phyloP scores from a whole-genome alignment of 2,797 vertebrate species.

The Alectoris magna region DNA sequence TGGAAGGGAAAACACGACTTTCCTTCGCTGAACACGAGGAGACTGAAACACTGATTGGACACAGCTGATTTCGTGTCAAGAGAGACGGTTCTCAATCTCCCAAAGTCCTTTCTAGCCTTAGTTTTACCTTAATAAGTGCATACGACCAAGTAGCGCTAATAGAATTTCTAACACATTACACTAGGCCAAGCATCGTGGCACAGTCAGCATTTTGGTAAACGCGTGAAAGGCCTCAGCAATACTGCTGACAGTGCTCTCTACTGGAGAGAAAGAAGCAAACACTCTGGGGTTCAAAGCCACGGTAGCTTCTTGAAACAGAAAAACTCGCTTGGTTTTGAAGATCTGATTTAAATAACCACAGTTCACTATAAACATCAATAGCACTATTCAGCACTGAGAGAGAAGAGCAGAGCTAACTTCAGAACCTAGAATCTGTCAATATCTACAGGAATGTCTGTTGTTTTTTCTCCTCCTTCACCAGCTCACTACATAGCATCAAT shows the following conservation, averaged over 20 bases:
- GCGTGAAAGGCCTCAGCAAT: neutral
- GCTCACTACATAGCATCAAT: neutral
- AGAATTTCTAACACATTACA: neutral
- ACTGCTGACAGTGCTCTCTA: neutral
- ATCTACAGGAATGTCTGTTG: neutral
- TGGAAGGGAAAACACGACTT: neutral
- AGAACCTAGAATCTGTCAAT: neutral
- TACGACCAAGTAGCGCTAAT: neutral
- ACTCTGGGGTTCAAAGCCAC: neutral
- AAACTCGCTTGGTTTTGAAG: neutral
- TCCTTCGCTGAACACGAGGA: neutral
- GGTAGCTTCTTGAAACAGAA: neutral
- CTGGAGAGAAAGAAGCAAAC: neutral
- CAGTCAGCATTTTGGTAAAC: neutral
- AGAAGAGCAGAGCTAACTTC: neutral
- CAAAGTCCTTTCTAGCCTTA: neutral
- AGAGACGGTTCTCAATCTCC: neutral
- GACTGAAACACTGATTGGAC: neutral
- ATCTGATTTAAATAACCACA: neutral
- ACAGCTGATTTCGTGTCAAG: neutral
- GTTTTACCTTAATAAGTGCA: neutral
- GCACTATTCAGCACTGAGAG: neutral
- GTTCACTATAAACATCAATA: neutral
- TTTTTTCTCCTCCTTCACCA: neutral
- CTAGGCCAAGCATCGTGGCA: fast-evolving